phyloP scores from a whole-genome alignment of 2,113 vertebrate genomes.

The Austrofundulus limnaeus region DNA sequence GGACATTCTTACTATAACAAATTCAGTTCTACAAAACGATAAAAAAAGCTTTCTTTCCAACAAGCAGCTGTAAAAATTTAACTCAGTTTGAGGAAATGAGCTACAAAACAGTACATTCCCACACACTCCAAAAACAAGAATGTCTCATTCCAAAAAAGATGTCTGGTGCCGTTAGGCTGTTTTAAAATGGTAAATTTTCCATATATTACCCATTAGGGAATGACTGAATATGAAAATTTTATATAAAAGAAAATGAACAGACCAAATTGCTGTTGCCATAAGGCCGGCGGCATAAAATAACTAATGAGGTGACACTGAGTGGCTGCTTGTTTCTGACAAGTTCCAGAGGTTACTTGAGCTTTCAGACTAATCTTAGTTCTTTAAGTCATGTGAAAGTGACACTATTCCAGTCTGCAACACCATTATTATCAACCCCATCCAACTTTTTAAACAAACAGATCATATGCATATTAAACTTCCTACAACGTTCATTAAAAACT shows the following conservation, averaged over 20 bases:
- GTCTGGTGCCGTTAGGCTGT: not conserved
- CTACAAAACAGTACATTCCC: not conserved
- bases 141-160: not conserved
- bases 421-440: constrained; percentile 62
- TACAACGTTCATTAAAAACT: constrained; percentile 11
- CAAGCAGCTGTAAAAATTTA: not conserved
- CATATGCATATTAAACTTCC: constrained; percentile 45
- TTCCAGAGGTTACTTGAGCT: constrained; percentile 60
- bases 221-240: not conserved
- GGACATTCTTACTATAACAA: too few species aligned
- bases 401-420: constrained; percentile 37
- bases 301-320: constrained; percentile 4
- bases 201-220: not conserved
- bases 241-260: constrained; percentile 6
- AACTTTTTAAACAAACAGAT: constrained; percentile 55
- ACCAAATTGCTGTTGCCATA: not conserved
- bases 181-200: constrained; percentile 1
- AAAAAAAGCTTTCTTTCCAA: not conserved
- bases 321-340: constrained; percentile 42
- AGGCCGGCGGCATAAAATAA: constrained; percentile 9
- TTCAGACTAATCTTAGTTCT: constrained; percentile 69
- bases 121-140: not conserved
- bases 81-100: not conserved
- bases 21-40: not conserved
- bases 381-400: constrained; percentile 62